phyloP scores from a whole-genome alignment of 2,888 invertebrate species.

The Cataglyphis livida region DNA sequence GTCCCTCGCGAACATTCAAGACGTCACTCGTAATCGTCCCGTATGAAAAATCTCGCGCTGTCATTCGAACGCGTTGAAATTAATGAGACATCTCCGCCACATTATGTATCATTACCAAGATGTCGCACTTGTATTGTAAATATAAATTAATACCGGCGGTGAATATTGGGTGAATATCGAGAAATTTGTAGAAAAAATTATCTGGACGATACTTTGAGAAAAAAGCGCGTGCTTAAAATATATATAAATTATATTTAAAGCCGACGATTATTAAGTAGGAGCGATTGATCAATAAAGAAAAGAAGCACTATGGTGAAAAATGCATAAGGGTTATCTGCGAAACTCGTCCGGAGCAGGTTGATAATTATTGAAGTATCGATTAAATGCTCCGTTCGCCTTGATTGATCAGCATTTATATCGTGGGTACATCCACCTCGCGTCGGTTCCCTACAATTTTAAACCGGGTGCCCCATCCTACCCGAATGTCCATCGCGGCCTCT shows the following conservation, averaged over 20 bases:
- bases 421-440: slow-evolving; percentile 74
- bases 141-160: not conserved
- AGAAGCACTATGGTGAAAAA: slow-evolving; percentile 63
- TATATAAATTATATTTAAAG: slow-evolving; percentile 48
- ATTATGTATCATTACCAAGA: not conserved
- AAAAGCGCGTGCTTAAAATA: not conserved
- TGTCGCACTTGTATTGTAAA: too few relatives aligned
- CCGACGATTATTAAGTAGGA: slow-evolving; percentile 67
- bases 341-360: slow-evolving; percentile 68
- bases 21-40: not conserved
- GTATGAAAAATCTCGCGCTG: slow-evolving; percentile 20
- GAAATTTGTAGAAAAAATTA: not conserved
- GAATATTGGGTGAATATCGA: not conserved
- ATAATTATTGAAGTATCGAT: slow-evolving; percentile 81
- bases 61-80: slow-evolving; percentile 26
- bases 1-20: slow-evolving; percentile 22
- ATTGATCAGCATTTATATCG: slow-evolving; percentile 79
- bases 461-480: slow-evolving; percentile 69
- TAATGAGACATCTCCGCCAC: slow-evolving; percentile 12
- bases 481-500: slow-evolving; percentile 64
- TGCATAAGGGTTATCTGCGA: slow-evolving; percentile 66
- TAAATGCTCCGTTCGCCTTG: slow-evolving; percentile 76
- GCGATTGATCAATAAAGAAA: slow-evolving; percentile 68
- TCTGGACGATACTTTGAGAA: not conserved
- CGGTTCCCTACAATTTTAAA: slow-evolving; percentile 75